Percentiles rank a stretch among this genome's conserved stretches.
These are phyloP conservation scores for Panzeria rudis DNA, from an alignment of 2,888 invertebrate species.

Conservation along the genomic window DNA sequence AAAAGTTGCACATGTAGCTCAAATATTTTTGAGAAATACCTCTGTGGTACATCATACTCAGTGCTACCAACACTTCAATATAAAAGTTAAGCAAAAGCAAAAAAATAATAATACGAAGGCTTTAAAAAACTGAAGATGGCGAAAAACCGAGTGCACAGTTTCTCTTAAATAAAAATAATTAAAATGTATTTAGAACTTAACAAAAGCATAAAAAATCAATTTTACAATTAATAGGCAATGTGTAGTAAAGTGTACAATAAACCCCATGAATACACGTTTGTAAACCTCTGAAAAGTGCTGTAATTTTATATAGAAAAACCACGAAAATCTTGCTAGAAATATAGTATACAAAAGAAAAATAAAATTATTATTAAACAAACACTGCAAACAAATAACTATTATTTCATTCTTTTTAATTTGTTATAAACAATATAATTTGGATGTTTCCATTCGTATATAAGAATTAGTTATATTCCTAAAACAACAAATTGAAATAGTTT, in stretches of 20 bases:
- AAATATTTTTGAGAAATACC: too few relatives aligned
- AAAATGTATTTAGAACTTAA: constrained; percentile 12
- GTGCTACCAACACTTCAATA: constrained; percentile 68
- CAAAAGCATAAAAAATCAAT: background rate
- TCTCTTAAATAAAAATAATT: constrained; percentile 69
- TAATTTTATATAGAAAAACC: constrained; percentile 52
- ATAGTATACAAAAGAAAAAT: constrained; percentile 55
- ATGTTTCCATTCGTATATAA: constrained; percentile 46
- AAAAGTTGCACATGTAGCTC: too few relatives aligned
- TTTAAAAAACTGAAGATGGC: constrained; percentile 76
- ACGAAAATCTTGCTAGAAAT: constrained; percentile 22
- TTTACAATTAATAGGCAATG: constrained; percentile 47
- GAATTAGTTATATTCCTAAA: constrained; percentile 17
- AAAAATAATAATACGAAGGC: constrained; percentile 73
- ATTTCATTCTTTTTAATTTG: constrained; percentile 34
- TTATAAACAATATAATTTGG: constrained; percentile 53
- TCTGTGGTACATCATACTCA: constrained; percentile 25
- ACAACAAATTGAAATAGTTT: constrained; percentile 27
- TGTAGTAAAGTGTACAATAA: constrained; percentile 69
- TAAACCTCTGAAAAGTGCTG: constrained; percentile 73
- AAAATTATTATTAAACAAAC: constrained; percentile 19
- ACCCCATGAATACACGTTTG: constrained; percentile 54
- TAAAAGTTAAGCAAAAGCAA: constrained; percentile 29
- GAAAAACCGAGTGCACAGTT: constrained; percentile 75
- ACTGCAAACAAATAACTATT: constrained; percentile 25